A percentile compares a stretch with the other conserved stretches of the same genome.
phyloP scores from a whole-genome alignment of 2,888 invertebrate species.

The Archips crataeganus region DNA sequence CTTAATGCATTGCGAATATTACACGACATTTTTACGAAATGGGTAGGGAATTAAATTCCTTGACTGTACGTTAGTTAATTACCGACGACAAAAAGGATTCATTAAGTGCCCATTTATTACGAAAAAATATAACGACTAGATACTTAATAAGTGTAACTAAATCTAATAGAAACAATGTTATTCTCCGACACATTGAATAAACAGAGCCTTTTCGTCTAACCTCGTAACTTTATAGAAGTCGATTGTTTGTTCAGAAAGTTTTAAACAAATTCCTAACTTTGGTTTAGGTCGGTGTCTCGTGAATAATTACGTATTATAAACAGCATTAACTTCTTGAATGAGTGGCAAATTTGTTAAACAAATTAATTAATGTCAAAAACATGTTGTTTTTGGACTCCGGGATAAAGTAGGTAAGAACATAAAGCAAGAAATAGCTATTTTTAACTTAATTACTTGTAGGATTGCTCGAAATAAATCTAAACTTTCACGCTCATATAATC shows the following conservation, averaged over 20 bases:
- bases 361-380: background rate
- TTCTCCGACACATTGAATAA: background rate
- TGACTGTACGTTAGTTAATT: too few species aligned
- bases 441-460: background rate
- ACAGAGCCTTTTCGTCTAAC: background rate
- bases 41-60: too few species aligned
- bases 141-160: too few species aligned
- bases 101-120: too few species aligned
- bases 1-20: too few species aligned
- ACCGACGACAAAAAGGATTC: too few species aligned
- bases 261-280: conserved; percentile 6
- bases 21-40: too few species aligned
- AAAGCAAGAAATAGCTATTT: background rate
- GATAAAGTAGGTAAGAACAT: background rate
- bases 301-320: conserved; percentile 14
- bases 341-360: conserved; percentile 2
- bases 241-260: background rate
- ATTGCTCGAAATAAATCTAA: too few species aligned
- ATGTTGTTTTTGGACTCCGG: background rate
- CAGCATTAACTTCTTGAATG: conserved; percentile 5
- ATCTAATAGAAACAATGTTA: background rate
- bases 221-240: background rate
- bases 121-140: too few species aligned
- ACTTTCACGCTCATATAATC: too few species aligned
- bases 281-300: background rate